phyloP scores from a whole-genome alignment of 1,140 invertebrate genomes.

The Drosophila nigromelanica region DNA sequence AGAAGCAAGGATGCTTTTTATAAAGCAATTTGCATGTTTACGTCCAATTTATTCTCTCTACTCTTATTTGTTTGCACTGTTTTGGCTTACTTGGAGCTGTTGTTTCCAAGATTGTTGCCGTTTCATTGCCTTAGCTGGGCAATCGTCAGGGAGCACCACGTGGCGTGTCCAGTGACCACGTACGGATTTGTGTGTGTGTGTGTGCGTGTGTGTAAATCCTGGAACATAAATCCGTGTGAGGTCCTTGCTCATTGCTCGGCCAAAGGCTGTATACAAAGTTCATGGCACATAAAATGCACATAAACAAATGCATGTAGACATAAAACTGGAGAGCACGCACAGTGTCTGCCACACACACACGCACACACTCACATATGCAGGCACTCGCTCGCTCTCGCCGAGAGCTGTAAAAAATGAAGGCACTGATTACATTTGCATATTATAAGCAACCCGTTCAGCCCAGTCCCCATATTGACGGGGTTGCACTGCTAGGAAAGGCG shows the following conservation, averaged over 20 bases:
- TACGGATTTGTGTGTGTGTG: slow-evolving; percentile 17
- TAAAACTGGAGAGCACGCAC: slow-evolving; percentile 55
- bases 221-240: slow-evolving; percentile 28
- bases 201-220: slow-evolving; percentile 17
- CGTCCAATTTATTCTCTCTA: slow-evolving; percentile 3
- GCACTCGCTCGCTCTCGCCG: slow-evolving; percentile 11
- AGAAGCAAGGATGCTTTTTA: slow-evolving; percentile 48
- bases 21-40: slow-evolving; percentile 60
- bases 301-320: slow-evolving; percentile 69
- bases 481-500: slow-evolving; percentile 25
- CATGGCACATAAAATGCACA: slow-evolving; percentile 62
- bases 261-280: slow-evolving; percentile 59
- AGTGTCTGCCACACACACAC: slow-evolving; percentile 25
- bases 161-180: slow-evolving; percentile 27
- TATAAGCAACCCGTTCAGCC: slow-evolving; percentile 48
- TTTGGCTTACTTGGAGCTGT: slow-evolving; percentile 4
- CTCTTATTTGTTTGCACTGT: slow-evolving; percentile 10
- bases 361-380: slow-evolving; percentile 21
- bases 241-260: slow-evolving; percentile 7
- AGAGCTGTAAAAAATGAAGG: slow-evolving; percentile 68
- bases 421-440: slow-evolving; percentile 83
- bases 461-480: slow-evolving; percentile 50
- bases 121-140: slow-evolving; percentile 7
- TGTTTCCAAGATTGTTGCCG: slow-evolving; percentile 28
- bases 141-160: slow-evolving; percentile 30